phyloP scores from a whole-genome alignment of 2,888 invertebrate genomes.

The Seira sanloemensis region DNA sequence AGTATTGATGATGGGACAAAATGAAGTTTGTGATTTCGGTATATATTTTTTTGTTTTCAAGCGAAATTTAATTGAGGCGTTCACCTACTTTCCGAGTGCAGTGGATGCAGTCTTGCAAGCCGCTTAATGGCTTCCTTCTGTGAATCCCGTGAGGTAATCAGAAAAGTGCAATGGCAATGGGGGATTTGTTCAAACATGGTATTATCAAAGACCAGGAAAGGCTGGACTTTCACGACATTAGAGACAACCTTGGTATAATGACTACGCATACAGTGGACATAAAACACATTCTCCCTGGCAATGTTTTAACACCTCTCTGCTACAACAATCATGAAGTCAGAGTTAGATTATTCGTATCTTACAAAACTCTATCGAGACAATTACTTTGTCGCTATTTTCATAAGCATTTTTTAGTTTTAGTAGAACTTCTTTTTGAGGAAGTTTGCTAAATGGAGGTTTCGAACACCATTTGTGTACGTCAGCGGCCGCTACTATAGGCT shows the following conservation, averaged over 20 bases:
- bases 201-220: background rate
- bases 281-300: background rate
- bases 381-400: background rate
- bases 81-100: background rate
- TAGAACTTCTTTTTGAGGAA: background rate
- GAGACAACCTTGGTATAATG: background rate
- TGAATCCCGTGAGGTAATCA: background rate
- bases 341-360: background rate
- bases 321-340: background rate
- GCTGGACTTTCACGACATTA: background rate
- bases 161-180: constrained; percentile 3
- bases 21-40: background rate
- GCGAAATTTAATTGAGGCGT: background rate
- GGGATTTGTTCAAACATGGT: background rate
- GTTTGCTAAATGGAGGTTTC: background rate
- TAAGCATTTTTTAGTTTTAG: background rate
- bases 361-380: background rate
- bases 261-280: background rate
- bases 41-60: background rate
- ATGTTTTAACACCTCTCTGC: background rate
- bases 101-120: background rate
- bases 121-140: background rate
- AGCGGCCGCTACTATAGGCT: background rate
- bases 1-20: no score
- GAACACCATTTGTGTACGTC: background rate